Evolutionary conservation across 2,113 vertebrate genomes (phyloP).

Genomic region (Falco punctatus): DNA sequence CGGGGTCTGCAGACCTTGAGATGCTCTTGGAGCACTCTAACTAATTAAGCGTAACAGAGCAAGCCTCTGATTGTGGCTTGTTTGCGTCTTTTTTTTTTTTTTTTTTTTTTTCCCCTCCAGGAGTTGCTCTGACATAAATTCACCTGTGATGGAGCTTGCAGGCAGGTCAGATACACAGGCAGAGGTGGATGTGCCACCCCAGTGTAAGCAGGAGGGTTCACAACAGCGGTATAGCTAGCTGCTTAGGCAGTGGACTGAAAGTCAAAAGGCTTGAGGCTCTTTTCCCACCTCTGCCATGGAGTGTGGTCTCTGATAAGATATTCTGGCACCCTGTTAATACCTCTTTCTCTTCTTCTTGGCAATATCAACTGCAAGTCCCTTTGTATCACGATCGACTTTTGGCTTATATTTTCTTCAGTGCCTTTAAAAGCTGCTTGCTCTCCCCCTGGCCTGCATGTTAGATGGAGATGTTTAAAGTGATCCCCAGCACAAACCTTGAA

Average conservation of each 20-base stretch:
- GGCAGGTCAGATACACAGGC: not conserved
- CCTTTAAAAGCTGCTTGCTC: not conserved
- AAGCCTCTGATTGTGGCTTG: not conserved
- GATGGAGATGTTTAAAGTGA: not conserved
- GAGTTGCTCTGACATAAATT: not conserved
- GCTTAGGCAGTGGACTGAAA: not conserved
- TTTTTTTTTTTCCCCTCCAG: not conserved
- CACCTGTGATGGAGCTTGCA: not conserved
- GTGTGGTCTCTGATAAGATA: not conserved
- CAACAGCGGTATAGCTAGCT: not conserved
- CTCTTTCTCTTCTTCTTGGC: not conserved
- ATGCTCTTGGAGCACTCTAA: not conserved
- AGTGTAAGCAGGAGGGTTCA: not conserved
- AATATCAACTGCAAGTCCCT: not conserved
- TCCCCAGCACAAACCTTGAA: not conserved
- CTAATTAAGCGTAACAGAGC: not conserved
- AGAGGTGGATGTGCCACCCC: not conserved
- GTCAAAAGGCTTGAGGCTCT: not conserved
- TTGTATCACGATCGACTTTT: not conserved
- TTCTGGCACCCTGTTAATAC: not conserved
- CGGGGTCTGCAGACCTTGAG: not conserved
- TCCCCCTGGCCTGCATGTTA: not conserved
- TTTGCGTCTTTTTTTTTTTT: not conserved
- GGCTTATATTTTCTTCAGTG: not conserved
- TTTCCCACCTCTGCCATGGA: not conserved